phyloP scores from a whole-genome alignment of 2,888 invertebrate species.

The Lithophane leautieri region DNA sequence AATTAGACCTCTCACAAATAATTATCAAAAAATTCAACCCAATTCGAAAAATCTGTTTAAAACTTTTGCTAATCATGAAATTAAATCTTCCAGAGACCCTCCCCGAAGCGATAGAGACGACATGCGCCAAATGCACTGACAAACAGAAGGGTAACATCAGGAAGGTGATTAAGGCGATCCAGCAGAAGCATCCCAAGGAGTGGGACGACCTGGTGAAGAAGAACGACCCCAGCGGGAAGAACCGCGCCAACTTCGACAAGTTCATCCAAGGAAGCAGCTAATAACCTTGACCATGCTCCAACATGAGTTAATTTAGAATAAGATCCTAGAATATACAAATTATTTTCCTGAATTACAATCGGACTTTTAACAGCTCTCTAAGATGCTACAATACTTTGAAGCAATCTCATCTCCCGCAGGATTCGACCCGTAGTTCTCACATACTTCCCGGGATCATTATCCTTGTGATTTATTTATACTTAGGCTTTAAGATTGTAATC shows the following conservation, averaged over 20 bases:
- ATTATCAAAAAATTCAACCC: not conserved
- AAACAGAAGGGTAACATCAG: slow-evolving; percentile 91
- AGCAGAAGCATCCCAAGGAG: slow-evolving; percentile 91
- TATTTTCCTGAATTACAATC: slow-evolving; percentile 19
- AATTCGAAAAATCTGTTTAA: not conserved
- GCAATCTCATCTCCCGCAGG: slow-evolving; percentile 32
- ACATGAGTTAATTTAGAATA: slow-evolving; percentile 27
- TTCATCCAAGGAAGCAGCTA: slow-evolving; percentile 82
- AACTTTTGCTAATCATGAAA: slow-evolving; percentile 1
- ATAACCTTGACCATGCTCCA: slow-evolving; percentile 47
- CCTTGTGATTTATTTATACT: slow-evolving; percentile 70
- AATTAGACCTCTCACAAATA: not conserved
- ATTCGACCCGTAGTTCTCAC: slow-evolving; percentile 20
- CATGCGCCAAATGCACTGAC: slow-evolving; percentile 92
- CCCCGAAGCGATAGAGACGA: slow-evolving; percentile 92
- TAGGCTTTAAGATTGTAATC: slow-evolving; percentile 61
- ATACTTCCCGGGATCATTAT: slow-evolving; percentile 40
- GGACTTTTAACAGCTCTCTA: slow-evolving; percentile 43
- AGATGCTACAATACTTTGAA: slow-evolving; percentile 21
- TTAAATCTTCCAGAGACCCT: slow-evolving; percentile 90
- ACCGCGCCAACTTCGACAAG: slow-evolving; percentile 91
- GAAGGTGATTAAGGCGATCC: slow-evolving; percentile 92
- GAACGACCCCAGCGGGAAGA: slow-evolving; percentile 92
- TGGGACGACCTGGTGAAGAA: slow-evolving; percentile 93
- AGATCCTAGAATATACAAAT: slow-evolving; percentile 24